phyloP scores from a whole-genome alignment of 1,140 invertebrate species.

The Tetranychus cinnabarinus region DNA sequence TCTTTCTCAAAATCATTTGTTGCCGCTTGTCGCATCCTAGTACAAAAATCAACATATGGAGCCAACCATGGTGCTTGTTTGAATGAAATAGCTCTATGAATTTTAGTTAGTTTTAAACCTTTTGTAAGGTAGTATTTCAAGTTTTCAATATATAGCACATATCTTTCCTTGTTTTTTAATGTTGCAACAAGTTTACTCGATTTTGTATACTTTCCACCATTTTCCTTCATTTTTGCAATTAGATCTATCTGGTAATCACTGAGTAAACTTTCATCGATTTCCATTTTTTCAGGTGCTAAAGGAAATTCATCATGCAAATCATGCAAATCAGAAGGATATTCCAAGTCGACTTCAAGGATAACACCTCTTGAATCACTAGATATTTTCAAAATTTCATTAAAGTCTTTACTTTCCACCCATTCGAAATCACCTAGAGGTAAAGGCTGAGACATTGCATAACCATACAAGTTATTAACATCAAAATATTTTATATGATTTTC shows the following conservation, averaged over 20 bases:
- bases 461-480: background rate
- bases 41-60: slow-evolving; percentile 24
- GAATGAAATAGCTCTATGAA: slow-evolving; percentile 25
- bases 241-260: background rate
- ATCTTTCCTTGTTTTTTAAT: slow-evolving; percentile 17
- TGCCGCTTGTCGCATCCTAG: slow-evolving; percentile 13
- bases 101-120: slow-evolving; percentile 14
- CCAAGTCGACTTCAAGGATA: slow-evolving; percentile 14
- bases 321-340: slow-evolving; percentile 5
- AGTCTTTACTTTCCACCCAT: too few relatives aligned
- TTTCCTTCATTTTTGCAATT: background rate
- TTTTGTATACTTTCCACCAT: background rate
- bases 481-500: slow-evolving; percentile 3
- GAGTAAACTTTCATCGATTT: background rate
- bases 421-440: too few relatives aligned
- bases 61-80: slow-evolving; percentile 25
- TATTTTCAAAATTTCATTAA: background rate
- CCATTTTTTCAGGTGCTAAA: slow-evolving; percentile 17
- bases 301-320: slow-evolving; percentile 20
- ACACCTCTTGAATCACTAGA: background rate
- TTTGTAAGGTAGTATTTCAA: slow-evolving; percentile 24
- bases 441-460: too few relatives aligned
- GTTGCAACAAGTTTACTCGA: background rate
- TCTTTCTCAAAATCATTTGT: slow-evolving; percentile 17
- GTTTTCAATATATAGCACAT: slow-evolving; percentile 26